phyloP scores from a whole-genome alignment of 2,113 vertebrate genomes.

The Cynoglossus semilaevis region DNA sequence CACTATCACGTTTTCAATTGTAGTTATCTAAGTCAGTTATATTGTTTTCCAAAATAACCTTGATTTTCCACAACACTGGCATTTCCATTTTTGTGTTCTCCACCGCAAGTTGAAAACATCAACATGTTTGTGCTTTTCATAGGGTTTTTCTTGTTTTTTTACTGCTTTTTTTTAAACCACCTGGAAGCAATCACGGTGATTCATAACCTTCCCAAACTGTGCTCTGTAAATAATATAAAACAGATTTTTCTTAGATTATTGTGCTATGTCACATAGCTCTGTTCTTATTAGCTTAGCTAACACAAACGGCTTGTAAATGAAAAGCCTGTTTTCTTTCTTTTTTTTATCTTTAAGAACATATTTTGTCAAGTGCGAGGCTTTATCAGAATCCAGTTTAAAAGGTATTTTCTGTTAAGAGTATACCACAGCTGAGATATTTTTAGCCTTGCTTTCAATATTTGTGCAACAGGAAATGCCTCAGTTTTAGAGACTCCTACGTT shows the following conservation, averaged over 20 bases:
- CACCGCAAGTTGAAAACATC: constrained; percentile 16
- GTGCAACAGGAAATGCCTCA: constrained; percentile 58
- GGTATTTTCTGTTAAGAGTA: too few species aligned
- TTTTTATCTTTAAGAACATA: background rate
- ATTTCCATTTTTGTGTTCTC: background rate
- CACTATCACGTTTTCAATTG: too few species aligned
- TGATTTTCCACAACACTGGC: background rate
- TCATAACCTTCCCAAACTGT: constrained; percentile 18
- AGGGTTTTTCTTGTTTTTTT: constrained; percentile 17
- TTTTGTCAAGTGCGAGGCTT: constrained; percentile 8
- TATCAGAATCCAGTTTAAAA: background rate
- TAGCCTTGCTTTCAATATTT: constrained; percentile 29
- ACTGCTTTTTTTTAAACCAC: constrained; percentile 22
- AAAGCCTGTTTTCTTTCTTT: background rate
- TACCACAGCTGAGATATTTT: constrained; percentile 19
- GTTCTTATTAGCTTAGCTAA: background rate
- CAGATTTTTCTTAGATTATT: background rate
- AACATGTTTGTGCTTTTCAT: background rate
- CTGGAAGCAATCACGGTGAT: constrained; percentile 43
- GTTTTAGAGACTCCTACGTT: constrained; percentile 10
- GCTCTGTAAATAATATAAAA: constrained; percentile 16
- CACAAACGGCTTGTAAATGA: background rate
- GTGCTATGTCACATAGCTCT: background rate
- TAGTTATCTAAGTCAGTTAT: background rate
- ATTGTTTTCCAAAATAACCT: constrained; percentile 6